Evolutionary conservation across 2,113 vertebrate genomes (phyloP).

Genomic region (Nycticorax nycticorax): DNA sequence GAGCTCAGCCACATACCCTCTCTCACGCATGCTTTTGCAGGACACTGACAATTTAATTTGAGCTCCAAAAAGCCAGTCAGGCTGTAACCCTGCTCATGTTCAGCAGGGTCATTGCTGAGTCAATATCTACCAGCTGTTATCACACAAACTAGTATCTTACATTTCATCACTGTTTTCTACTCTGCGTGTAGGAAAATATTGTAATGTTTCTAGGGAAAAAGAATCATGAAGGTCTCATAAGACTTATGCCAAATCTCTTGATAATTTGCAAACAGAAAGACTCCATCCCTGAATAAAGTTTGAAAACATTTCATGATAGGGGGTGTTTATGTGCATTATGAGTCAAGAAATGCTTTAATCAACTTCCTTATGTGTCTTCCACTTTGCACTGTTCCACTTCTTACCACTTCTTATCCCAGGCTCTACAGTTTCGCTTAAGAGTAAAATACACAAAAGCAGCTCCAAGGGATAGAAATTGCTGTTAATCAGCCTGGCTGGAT

Average conservation of each 20-base stretch:
- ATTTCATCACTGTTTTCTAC: neutral
- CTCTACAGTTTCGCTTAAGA: neutral
- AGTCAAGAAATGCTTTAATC: neutral
- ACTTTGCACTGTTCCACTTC: neutral
- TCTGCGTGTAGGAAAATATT: neutral
- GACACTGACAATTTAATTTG: neutral
- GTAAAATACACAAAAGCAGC: neutral
- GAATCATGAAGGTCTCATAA: neutral
- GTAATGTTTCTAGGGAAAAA: neutral
- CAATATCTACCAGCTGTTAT: neutral
- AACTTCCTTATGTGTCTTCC: neutral
- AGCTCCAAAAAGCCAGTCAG: neutral
- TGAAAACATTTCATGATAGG: rapidly evolving
- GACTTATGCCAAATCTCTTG: neutral
- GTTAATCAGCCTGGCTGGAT: neutral
- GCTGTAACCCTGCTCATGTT: neutral
- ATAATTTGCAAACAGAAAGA: neutral
- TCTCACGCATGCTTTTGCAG: neutral
- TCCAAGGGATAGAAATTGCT: neutral
- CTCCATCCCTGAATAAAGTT: neutral
- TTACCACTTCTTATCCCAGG: neutral
- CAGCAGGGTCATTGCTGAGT: neutral
- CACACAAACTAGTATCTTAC: neutral
- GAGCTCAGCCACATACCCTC: neutral
- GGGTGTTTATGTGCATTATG: neutral